Conservation (phyloP, 1,140 invertebrate species). For the Drosophila pachea region DNA sequence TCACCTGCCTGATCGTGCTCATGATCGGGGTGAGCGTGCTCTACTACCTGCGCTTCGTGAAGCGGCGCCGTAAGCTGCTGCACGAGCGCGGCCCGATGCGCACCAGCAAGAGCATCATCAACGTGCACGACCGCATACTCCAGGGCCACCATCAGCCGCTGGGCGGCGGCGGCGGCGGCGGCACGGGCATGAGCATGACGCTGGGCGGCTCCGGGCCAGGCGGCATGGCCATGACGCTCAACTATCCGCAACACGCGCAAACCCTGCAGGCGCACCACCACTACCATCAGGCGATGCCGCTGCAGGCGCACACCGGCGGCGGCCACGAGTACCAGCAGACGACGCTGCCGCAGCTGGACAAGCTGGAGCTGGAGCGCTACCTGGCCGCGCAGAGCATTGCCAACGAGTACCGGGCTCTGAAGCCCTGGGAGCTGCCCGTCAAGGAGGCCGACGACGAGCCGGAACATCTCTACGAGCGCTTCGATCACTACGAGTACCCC, state of each 20-base stretch:
- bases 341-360: constrained; percentile 73
- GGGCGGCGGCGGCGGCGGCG: constrained; percentile 25
- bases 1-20: constrained; percentile 69
- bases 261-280: constrained; percentile 65
- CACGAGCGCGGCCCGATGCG: constrained; percentile 66
- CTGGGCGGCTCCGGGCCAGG: constrained; percentile 46
- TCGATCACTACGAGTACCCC: constrained; percentile 78
- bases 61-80: constrained; percentile 67
- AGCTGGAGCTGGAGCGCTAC: constrained; percentile 76
- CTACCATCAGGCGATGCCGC: constrained; percentile 62
- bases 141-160: constrained; percentile 66
- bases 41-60: constrained; percentile 75
- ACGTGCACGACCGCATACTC: constrained; percentile 75
- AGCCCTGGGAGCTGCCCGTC: constrained; percentile 76
- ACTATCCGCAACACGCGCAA: constrained; percentile 69
- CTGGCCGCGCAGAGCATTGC: constrained; percentile 74
- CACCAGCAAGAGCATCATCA: constrained; percentile 74
- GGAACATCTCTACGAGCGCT: constrained; percentile 78
- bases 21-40: constrained; percentile 74
- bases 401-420: constrained; percentile 76
- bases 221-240: constrained; percentile 53
- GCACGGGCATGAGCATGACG: constrained; percentile 64
- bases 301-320: constrained; percentile 52
- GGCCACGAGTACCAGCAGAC: constrained; percentile 71
- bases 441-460: constrained; percentile 76